A percentile compares a stretch with the other conserved stretches of the same genome.
Conservation (phyloP, 2,113 vertebrate genomes). For the Dasypus novemcinctus region DNA sequence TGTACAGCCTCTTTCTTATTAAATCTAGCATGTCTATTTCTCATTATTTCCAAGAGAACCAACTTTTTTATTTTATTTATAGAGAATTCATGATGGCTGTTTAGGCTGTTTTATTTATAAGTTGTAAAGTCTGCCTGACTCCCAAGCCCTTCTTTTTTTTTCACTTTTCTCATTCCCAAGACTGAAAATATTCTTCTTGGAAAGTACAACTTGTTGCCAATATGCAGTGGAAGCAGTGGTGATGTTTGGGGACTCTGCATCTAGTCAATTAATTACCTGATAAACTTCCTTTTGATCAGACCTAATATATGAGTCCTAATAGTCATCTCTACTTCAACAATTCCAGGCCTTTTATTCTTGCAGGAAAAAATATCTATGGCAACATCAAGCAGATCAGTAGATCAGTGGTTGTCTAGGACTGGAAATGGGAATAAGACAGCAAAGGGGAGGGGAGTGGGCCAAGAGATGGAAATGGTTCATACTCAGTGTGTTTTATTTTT, state of each 20-base stretch:
- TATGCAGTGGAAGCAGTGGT: neutral
- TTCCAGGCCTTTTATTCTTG: neutral
- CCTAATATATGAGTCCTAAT: neutral
- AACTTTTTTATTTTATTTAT: conserved; percentile 1
- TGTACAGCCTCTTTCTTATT: neutral
- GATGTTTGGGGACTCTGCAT: neutral
- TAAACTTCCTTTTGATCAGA: neutral
- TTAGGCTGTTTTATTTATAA: neutral
- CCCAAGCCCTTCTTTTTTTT: neutral
- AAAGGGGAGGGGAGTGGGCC: too few relatives aligned
- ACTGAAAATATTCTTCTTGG: neutral
- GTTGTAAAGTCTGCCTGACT: neutral
- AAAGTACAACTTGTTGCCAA: neutral
- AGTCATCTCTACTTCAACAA: neutral
- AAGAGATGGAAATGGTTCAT: neutral
- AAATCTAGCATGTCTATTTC: neutral
- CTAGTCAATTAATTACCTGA: neutral
- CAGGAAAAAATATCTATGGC: neutral
- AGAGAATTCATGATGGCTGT: neutral
- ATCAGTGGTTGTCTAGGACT: neutral
- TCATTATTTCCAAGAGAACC: neutral
- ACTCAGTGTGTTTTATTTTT: neutral
- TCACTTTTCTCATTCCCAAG: neutral
- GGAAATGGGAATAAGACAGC: neutral
- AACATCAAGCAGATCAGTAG: neutral